Percentiles rank a stretch among this genome's conserved stretches.
Evolutionary conservation across 2,797 vertebrate genomes (phyloP).

Genomic region (Yasuhikotakia modesta): DNA sequence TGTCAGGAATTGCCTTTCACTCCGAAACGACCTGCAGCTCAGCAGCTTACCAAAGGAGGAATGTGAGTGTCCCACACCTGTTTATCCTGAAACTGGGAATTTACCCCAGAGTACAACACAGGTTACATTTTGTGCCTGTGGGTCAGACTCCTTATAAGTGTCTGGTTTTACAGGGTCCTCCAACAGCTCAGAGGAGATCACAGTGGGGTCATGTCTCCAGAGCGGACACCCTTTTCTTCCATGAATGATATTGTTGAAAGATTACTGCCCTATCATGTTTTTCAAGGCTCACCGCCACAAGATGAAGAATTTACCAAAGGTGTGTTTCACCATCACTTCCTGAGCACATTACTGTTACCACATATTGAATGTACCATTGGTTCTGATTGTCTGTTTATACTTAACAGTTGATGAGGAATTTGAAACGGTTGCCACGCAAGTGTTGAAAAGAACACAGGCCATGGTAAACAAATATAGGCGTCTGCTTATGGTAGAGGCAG

Average conservation of each 20-base stretch:
- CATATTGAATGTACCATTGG: background rate
- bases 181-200: conserved; percentile 90
- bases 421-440: conserved; percentile 87
- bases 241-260: conserved; percentile 84
- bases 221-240: conserved; percentile 83
- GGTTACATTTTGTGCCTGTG: background rate
- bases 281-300: conserved; percentile 86
- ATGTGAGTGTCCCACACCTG: conserved; percentile 81
- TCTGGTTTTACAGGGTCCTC: conserved; percentile 76
- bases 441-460: conserved; percentile 89
- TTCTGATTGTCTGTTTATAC: background rate
- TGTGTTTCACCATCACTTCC: conserved; percentile 58
- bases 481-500: conserved; percentile 92
- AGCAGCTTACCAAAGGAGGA: conserved; percentile 89
- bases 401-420: conserved; percentile 84
- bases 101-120: background rate
- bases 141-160: too few relatives aligned
- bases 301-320: conserved; percentile 89
- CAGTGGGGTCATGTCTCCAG: conserved; percentile 79
- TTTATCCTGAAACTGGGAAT: background rate
- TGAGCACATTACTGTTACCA: background rate
- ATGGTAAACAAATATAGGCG: conserved; percentile 98
- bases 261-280: conserved; percentile 93
- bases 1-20: conserved; percentile 67
- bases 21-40: conserved; percentile 85